Evolutionary conservation across 2,797 vertebrate genomes (phyloP), one percentile per base, ranked within the genome.

Genomic region (Pachyuromys duprasi): DNA sequence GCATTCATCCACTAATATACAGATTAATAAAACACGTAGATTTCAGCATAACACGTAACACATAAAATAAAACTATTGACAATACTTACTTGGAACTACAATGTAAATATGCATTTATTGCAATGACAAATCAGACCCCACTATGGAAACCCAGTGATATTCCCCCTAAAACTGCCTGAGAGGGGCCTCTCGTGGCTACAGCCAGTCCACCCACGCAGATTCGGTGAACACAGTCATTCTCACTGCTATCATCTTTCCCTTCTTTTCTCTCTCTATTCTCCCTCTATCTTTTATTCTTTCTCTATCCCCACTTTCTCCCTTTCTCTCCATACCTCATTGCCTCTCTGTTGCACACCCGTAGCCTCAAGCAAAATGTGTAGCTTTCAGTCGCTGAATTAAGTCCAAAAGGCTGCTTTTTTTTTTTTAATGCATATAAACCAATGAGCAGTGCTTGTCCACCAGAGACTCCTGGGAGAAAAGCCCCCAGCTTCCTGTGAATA

Each of bases 121-220:
- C 62, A 89, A 39, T 55, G 60, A 93, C 31, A 95, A 91, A 1
- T 63, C 79, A 62, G 65, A 0, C 69, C 11, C 49, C 95, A 60
- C 76, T n/a, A 55, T 4, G 9, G 39, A 97, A 97, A 72, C 33
- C 55, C 79, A 53, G 62, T 53, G 20, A 4, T 39, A 89, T 12
- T 31, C 90, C 76, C 24, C 0, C 0, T 42, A 92, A 97, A 97
- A 94, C 49, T 91, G 97, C 92, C 79, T 96, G 92, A 97, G 97
- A 98, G 98, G 97, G 98, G 98, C 98, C 98, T 98, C 98, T 98
- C 98, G 97, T 98, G 98, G 98, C 49, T 92, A 83, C 0, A 55
- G 18, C 18, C 39, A 76, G 91, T 14, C 45, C 17, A 9, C 39
- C 63, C 42, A 8, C 5, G 36, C 20, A 65, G 9, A 62, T 7